These are phyloP conservation scores for Ophiodon elongatus DNA, from an alignment of 2,113 vertebrate genomes.

Conservation along the genomic window DNA sequence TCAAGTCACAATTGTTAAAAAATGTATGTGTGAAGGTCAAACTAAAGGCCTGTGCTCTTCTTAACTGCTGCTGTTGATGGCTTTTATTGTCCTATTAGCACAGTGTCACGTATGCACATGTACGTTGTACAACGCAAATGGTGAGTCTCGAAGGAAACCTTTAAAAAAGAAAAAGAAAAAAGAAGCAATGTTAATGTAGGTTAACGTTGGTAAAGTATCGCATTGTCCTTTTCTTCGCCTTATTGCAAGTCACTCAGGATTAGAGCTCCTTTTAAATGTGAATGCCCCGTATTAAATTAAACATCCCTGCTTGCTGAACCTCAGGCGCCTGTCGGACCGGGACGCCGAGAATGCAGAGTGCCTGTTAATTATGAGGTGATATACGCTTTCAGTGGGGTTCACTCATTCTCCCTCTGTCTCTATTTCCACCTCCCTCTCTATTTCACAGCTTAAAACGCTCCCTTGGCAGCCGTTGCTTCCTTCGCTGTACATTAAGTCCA, in stretches of 20 bases:
- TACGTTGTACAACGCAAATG: not conserved
- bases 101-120: not conserved
- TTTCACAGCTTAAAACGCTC: constrained; percentile 46
- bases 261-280: constrained; percentile 49
- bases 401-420: constrained; percentile 42
- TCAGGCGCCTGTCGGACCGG: constrained; percentile 34
- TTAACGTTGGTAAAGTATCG: constrained; percentile 20
- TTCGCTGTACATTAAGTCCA: constrained; percentile 35
- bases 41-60: not conserved
- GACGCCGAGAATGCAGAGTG: constrained; percentile 46
- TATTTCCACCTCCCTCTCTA: not conserved
- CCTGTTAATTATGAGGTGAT: constrained; percentile 63
- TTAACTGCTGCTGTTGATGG: not conserved
- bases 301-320: constrained; percentile 27
- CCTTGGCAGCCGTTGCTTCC: constrained; percentile 49
- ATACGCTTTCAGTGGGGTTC: constrained; percentile 47
- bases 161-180: not conserved
- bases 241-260: constrained; percentile 25
- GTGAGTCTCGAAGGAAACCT: not conserved
- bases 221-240: constrained; percentile 2
- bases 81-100: not conserved
- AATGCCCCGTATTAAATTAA: constrained; percentile 52
- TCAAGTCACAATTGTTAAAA: constrained; percentile 7
- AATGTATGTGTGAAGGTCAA: not conserved
- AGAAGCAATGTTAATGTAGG: not conserved